Evolutionary conservation across 2,888 invertebrate species (phyloP).

Genomic region (Oxyteleia sp.): DNA sequence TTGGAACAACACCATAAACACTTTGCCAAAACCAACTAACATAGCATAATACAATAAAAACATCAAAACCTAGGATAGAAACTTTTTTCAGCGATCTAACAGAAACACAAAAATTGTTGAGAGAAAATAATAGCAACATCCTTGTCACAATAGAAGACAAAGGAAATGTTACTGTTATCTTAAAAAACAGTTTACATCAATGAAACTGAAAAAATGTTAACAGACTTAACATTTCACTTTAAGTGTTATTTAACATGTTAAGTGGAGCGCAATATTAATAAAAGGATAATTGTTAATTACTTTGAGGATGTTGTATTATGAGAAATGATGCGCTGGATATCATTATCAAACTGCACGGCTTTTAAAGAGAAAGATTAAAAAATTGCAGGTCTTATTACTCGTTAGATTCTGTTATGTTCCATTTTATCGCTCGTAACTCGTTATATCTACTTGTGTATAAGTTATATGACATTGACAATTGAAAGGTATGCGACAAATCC

Average conservation of each 20-base stretch:
- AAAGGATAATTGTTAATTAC: neutral
- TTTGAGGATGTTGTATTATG: neutral
- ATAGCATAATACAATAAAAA: too few species aligned
- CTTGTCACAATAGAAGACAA: too few species aligned
- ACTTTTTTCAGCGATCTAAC: too few species aligned
- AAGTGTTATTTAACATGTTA: neutral
- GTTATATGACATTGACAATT: constrained; percentile 64
- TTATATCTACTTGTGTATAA: constrained; percentile 40
- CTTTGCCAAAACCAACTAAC: too few species aligned
- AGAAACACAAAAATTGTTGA: too few species aligned
- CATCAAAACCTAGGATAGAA: too few species aligned
- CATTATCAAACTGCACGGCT: neutral
- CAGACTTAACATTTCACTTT: too few species aligned
- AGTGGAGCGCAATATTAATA: neutral
- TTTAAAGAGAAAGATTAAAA: constrained; percentile 39
- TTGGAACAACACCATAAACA: too few species aligned
- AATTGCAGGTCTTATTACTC: constrained; percentile 50
- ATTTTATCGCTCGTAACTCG: constrained; percentile 51
- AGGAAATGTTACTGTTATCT: too few species aligned
- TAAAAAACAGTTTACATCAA: too few species aligned
- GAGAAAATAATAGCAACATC: too few species aligned
- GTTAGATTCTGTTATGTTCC: constrained; percentile 44
- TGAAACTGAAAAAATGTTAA: too few species aligned
- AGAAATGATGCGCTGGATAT: neutral
- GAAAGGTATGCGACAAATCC: constrained; percentile 63